These are phyloP conservation scores for Taxidea taxus DNA, from an alignment of 2,113 vertebrate species.

Conservation along the genomic window DNA sequence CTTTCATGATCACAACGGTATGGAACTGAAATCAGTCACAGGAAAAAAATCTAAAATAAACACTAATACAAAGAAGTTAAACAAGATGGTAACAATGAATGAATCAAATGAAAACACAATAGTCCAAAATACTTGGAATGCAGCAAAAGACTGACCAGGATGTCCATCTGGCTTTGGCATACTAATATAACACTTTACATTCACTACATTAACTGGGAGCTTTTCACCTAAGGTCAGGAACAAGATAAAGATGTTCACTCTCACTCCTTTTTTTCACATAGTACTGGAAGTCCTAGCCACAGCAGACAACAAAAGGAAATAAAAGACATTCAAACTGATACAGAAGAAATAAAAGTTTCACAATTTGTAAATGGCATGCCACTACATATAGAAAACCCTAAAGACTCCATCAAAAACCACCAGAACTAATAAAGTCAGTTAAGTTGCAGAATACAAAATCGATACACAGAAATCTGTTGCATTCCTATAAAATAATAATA, in stretches of 20 bases:
- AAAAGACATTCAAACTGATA: neutral
- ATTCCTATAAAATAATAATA: neutral
- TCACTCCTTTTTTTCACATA: neutral
- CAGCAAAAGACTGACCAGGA: neutral
- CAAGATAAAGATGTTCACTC: neutral
- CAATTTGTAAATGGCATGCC: neutral
- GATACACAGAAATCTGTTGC: neutral
- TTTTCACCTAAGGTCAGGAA: neutral
- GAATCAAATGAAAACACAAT: neutral
- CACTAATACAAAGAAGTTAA: neutral
- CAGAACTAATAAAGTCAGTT: neutral
- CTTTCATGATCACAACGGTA: neutral
- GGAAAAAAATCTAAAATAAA: neutral
- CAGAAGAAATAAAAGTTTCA: neutral
- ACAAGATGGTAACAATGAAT: neutral
- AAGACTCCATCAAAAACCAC: neutral
- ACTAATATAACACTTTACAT: too few species aligned
- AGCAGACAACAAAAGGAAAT: neutral
- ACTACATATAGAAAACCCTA: neutral
- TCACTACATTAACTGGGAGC: neutral
- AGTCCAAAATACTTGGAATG: neutral
- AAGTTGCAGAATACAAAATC: neutral
- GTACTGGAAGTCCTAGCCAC: neutral
- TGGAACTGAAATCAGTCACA: neutral
- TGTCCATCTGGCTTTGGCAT: too few species aligned